A percentile compares a stretch with the other conserved stretches of the same genome.
phyloP scores from a whole-genome alignment of 2,888 invertebrate genomes.

The Lochmaea capreae region DNA sequence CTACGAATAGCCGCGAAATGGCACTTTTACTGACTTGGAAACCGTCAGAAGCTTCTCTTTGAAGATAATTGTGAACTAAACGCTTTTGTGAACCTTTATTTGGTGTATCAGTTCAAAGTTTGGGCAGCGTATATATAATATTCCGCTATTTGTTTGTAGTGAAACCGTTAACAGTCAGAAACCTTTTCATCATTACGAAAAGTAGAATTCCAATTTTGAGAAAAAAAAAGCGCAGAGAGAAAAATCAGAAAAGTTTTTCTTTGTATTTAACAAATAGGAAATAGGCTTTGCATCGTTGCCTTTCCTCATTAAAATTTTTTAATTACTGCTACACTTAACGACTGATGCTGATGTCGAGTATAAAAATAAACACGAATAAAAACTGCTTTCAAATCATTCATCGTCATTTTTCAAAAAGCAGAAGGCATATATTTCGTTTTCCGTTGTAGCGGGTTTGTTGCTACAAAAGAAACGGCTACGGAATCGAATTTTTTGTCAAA shows the following conservation, averaged over 20 bases:
- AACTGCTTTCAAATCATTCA: constrained; percentile 44
- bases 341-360: constrained; percentile 18
- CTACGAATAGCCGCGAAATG: too few relatives aligned
- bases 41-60: too few relatives aligned
- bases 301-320: constrained; percentile 65
- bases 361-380: constrained; percentile 38
- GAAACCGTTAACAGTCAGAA: constrained; percentile 7
- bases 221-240: constrained; percentile 9
- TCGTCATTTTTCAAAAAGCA: constrained; percentile 25
- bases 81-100: too few relatives aligned
- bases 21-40: too few relatives aligned
- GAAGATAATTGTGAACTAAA: too few relatives aligned
- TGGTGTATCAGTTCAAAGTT: too few relatives aligned
- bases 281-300: constrained; percentile 61
- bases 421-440: constrained; percentile 13
- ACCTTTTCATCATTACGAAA: constrained; percentile 12
- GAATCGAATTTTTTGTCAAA: background rate
- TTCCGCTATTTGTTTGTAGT: background rate
- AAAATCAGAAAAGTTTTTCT: constrained; percentile 18
- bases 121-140: too few relatives aligned
- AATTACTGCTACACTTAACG: constrained; percentile 56
- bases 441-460: constrained; percentile 13
- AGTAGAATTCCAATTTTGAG: constrained; percentile 11
- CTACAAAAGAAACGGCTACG: background rate
- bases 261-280: constrained; percentile 34